phyloP scores from a whole-genome alignment of 1,140 invertebrate species.

The Bombus confusus region DNA sequence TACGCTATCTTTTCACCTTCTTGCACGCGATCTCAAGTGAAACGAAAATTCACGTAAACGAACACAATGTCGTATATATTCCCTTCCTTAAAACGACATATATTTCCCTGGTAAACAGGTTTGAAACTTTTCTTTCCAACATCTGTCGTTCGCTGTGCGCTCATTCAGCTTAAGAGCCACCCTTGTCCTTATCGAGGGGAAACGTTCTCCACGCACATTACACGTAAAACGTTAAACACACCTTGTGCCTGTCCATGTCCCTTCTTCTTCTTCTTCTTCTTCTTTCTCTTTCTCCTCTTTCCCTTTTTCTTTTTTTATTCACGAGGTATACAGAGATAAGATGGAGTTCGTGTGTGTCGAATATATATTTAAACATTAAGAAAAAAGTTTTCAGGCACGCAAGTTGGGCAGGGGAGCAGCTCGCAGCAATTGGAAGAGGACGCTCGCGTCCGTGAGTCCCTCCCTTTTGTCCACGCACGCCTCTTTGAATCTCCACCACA shows the following conservation, averaged over 20 bases:
- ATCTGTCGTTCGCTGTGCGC: neutral
- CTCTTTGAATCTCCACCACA: conserved; percentile 8
- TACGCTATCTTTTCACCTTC: neutral
- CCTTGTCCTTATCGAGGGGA: conserved; percentile 34
- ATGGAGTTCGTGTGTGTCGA: conserved; percentile 60
- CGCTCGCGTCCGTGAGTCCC: conserved; percentile 58
- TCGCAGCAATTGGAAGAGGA: conserved; percentile 78
- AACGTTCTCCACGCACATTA: conserved; percentile 36
- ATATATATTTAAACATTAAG: conserved; percentile 71
- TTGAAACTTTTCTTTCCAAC: neutral
- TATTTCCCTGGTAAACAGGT: neutral
- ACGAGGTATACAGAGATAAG: conserved; percentile 68
- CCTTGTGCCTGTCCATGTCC: conserved; percentile 36
- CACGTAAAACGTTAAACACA: conserved; percentile 22
- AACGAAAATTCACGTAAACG: conserved; percentile 14
- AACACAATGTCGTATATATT: neutral
- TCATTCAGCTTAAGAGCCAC: conserved; percentile 52
- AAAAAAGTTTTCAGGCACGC: conserved; percentile 79
- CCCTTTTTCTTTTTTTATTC: conserved; percentile 4
- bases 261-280: neutral
- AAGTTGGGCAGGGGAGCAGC: conserved; percentile 79
- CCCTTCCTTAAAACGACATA: neutral
- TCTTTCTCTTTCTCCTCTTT: neutral
- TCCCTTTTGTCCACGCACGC: conserved; percentile 1
- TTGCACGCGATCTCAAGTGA: neutral